Evolutionary conservation across 2,113 vertebrate species (phyloP), one percentile per base, ranked within the genome.

Genomic region (Ophiodon elongatus): DNA sequence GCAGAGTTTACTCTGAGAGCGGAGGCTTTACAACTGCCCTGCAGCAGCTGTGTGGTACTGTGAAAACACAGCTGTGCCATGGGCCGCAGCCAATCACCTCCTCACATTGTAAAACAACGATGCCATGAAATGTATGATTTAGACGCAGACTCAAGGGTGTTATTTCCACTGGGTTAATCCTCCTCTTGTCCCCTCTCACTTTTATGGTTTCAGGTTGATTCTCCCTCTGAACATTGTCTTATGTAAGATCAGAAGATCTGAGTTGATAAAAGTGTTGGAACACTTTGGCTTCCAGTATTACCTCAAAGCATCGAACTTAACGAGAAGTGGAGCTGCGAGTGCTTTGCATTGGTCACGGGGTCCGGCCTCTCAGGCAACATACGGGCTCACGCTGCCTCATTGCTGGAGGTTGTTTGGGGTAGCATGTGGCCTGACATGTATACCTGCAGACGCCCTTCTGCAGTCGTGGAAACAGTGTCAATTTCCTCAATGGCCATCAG

Each of bases 1-100:
- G 76, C 73, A 5, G 69, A 62, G 67, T 86, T 81, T 63, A 73
- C 41, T 29, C 54, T 5, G 35, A 80, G 82, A 79, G 73, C 54
- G 27, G 60, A 79, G 52, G 41, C 79, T 86, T 85, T 80, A 84
- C 74, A 85, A 70, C 63, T 54, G 63, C 68, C 79, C 83, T 37
- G 69, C 83, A 79, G 76, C 77, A 83, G 80, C 82, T 76, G 52
- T 29, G 39, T 50, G 57, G 57, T 37, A 2, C 74, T 19, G 66
- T 11, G 52, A 35, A 75, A 47, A 64, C 59, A 13, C 73, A 8
- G 43, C 25, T 65, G 77, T 37, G 45, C 67, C 25, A 2, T 3
- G 37, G 82, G 71, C 75, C 0, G 23, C 52, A 63, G 83, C 81
- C 80, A 73, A 56, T 54, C 71, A 39, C 35, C 82, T 59, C 76